Evolutionary conservation across 2,797 vertebrate species (phyloP).

Genomic region (Ceryle rudis): DNA sequence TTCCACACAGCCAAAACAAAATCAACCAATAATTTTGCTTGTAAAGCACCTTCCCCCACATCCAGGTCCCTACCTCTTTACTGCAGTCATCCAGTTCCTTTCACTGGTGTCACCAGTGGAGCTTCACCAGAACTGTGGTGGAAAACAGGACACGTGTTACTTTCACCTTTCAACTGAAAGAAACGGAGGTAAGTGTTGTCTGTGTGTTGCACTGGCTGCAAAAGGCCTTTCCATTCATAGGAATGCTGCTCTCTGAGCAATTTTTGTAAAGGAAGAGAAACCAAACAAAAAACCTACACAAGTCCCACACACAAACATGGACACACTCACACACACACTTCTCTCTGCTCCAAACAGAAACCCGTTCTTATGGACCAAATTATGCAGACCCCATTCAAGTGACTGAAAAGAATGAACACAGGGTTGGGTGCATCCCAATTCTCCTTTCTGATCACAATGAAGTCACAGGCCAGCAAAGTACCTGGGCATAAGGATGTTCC

Average conservation of each 20-base stretch:
- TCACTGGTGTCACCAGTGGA: neutral
- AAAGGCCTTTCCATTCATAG: neutral
- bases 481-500: conserved; percentile 1
- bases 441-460: conserved; percentile 4
- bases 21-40: neutral
- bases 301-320: neutral
- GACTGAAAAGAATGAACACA: neutral
- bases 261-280: conserved; percentile 29
- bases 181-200: neutral
- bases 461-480: conserved; percentile 23
- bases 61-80: neutral
- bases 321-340: neutral
- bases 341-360: conserved; percentile 7
- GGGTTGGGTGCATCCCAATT: neutral
- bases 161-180: neutral
- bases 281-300: neutral
- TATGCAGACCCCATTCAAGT: conserved; percentile 25
- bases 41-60: neutral
- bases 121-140: neutral
- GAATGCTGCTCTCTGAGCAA: neutral
- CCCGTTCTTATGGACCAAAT: conserved; percentile 6
- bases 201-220: neutral
- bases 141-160: neutral
- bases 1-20: neutral
- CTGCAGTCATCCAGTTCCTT: neutral